These are phyloP conservation scores for Mandrillus leucophaeus DNA, from an alignment of 2,113 vertebrate species.

Conservation along the genomic window DNA sequence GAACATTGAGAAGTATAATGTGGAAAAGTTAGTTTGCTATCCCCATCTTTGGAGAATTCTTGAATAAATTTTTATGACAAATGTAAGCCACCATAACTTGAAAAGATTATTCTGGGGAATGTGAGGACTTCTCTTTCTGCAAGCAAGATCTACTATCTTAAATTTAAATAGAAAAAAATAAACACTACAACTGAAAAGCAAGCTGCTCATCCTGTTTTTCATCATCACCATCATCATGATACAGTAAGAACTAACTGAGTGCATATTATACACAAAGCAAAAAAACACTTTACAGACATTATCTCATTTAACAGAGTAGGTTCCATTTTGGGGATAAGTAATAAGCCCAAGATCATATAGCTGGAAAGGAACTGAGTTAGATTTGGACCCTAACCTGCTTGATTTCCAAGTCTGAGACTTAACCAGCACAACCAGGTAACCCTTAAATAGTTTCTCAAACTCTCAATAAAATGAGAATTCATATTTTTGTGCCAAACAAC, in stretches of 20 bases:
- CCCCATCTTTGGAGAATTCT: slow-evolving; percentile 10
- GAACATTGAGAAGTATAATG: background rate
- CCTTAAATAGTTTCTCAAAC: background rate
- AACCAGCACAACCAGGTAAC: background rate
- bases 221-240: background rate
- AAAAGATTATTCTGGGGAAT: background rate
- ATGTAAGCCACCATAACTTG: background rate
- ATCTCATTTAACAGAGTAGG: background rate
- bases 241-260: background rate
- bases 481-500: background rate
- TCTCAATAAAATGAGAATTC: background rate
- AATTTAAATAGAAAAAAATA: slow-evolving; percentile 28
- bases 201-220: background rate
- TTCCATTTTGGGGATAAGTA: background rate
- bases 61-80: background rate
- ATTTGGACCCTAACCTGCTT: background rate
- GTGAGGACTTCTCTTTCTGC: background rate
- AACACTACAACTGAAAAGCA: background rate
- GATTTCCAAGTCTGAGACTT: background rate
- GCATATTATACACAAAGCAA: background rate
- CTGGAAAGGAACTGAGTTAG: background rate
- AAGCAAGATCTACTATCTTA: background rate
- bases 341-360: background rate
- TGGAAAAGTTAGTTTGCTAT: background rate
- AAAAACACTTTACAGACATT: background rate